Percentiles rank a stretch among this genome's conserved stretches.
Evolutionary conservation across 2,797 vertebrate genomes (phyloP).

Genomic region (Malacoctenus gilli): DNA sequence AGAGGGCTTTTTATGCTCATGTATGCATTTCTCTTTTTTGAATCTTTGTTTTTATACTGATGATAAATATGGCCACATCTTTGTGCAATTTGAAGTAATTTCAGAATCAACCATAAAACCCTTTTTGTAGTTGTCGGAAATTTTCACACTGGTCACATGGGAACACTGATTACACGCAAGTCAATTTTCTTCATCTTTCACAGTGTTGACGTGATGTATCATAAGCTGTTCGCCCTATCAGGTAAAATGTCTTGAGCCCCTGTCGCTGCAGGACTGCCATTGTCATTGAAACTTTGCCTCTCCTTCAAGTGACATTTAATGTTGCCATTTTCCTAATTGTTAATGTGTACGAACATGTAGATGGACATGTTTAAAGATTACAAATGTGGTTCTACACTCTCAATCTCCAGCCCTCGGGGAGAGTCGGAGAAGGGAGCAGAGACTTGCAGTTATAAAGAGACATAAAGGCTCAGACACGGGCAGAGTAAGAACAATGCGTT

Average conservation of each 20-base stretch:
- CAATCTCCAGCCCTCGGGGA: constrained; percentile 14
- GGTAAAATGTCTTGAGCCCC: background rate
- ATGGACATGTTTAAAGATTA: constrained; percentile 35
- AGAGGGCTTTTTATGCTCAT: too few relatives aligned
- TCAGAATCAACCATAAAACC: too few relatives aligned
- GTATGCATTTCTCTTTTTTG: too few relatives aligned
- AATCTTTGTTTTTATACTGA: too few relatives aligned
- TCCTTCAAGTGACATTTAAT: constrained; percentile 14
- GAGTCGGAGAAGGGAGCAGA: constrained; percentile 28
- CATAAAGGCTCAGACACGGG: constrained; percentile 41
- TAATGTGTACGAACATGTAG: constrained; percentile 5
- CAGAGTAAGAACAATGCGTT: constrained; percentile 56
- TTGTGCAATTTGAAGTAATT: too few relatives aligned
- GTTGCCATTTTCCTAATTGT: constrained; percentile 32
- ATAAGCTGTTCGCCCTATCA: too few relatives aligned
- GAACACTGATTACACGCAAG: too few relatives aligned
- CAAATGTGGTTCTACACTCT: constrained; percentile 16
- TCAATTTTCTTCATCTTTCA: too few relatives aligned
- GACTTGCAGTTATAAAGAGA: constrained; percentile 30
- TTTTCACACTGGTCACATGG: too few relatives aligned
- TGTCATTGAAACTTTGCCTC: background rate
- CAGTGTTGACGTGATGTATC: too few relatives aligned
- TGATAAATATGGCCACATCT: too few relatives aligned
- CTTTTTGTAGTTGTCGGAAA: too few relatives aligned
- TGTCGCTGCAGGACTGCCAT: background rate